A percentile compares a stretch with the other conserved stretches of the same genome.
Evolutionary conservation across 2,888 invertebrate genomes (phyloP).

Genomic region (Acleris sparsana): DNA sequence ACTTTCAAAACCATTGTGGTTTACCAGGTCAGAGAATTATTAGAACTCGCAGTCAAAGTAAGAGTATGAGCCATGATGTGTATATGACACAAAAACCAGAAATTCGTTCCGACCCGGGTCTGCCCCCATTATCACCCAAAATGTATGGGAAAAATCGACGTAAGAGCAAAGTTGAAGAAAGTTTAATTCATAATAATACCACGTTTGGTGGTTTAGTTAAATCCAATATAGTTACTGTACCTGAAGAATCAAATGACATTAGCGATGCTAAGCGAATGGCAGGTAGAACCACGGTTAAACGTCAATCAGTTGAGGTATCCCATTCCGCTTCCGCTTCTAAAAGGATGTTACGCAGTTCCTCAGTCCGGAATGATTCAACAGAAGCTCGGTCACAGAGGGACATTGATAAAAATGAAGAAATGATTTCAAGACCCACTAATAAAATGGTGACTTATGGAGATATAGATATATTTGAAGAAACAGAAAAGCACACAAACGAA

Average conservation of each 20-base stretch:
- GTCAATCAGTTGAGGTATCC: constrained; percentile 43
- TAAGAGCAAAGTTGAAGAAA: constrained; percentile 1
- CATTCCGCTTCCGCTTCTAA: constrained; percentile 47
- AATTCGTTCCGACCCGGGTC: neutral
- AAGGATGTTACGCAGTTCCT: constrained; percentile 57
- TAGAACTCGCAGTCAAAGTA: constrained; percentile 47
- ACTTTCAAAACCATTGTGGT: constrained; percentile 2
- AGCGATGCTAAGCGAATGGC: constrained; percentile 21
- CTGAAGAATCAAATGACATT: constrained; percentile 27
- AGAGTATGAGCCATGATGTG: constrained; percentile 23
- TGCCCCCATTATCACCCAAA: constrained; percentile 17
- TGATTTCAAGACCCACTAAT: constrained; percentile 14
- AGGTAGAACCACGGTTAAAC: constrained; percentile 46
- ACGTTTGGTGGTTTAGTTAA: neutral
- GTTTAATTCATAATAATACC: constrained; percentile 1
- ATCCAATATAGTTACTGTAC: neutral
- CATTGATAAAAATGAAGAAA: constrained; percentile 11
- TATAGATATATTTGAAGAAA: constrained; percentile 49
- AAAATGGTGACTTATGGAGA: constrained; percentile 48
- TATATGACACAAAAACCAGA: neutral
- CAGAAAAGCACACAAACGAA: constrained; percentile 24
- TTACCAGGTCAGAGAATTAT: constrained; percentile 33
- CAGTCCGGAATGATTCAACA: constrained; percentile 26
- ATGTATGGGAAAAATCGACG: constrained; percentile 16
- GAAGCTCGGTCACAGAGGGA: constrained; percentile 4